Evolutionary conservation across 2,113 vertebrate species (phyloP).

Genomic region (Cyprinodon brontotheroides): DNA sequence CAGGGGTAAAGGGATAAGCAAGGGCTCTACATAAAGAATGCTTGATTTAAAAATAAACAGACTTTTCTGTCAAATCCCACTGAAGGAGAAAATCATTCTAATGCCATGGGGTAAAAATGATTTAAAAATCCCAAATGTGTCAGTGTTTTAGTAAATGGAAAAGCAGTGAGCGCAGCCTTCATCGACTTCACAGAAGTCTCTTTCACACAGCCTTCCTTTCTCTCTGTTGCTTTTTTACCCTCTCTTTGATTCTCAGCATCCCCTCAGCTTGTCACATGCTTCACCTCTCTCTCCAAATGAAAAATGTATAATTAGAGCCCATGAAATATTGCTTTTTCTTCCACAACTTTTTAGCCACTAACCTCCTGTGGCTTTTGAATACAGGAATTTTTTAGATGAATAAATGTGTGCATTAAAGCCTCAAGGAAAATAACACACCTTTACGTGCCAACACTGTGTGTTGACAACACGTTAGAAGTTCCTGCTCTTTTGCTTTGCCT

Average conservation of each 20-base stretch:
- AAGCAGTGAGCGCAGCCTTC: conserved; percentile 28
- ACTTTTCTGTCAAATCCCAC: conserved; percentile 48
- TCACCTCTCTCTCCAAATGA: conserved; percentile 12
- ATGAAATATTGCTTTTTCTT: conserved; percentile 14
- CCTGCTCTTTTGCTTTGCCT: not conserved
- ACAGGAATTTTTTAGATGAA: not conserved
- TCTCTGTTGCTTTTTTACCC: conserved; percentile 3
- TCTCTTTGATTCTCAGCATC: conserved; percentile 3
- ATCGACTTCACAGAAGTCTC: conserved; percentile 53
- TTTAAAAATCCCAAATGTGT: conserved; percentile 50
- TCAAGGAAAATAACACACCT: not conserved
- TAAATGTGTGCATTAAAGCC: not conserved
- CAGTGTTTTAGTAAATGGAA: conserved; percentile 53
- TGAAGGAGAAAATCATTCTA: conserved; percentile 48
- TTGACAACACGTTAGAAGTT: conserved; percentile 8
- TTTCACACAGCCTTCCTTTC: conserved; percentile 33
- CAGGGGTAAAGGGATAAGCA: conserved; percentile 4
- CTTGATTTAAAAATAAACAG: conserved; percentile 13
- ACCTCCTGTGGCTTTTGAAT: not conserved
- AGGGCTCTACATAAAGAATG: conserved; percentile 8
- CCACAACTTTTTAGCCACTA: conserved; percentile 13
- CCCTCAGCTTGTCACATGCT: conserved; percentile 49
- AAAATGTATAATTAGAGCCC: conserved; percentile 18
- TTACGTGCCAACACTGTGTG: conserved; percentile 3
- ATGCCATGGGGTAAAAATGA: conserved; percentile 44